phyloP scores from a whole-genome alignment of 2,113 vertebrate species.

The Athene cunicularia region DNA sequence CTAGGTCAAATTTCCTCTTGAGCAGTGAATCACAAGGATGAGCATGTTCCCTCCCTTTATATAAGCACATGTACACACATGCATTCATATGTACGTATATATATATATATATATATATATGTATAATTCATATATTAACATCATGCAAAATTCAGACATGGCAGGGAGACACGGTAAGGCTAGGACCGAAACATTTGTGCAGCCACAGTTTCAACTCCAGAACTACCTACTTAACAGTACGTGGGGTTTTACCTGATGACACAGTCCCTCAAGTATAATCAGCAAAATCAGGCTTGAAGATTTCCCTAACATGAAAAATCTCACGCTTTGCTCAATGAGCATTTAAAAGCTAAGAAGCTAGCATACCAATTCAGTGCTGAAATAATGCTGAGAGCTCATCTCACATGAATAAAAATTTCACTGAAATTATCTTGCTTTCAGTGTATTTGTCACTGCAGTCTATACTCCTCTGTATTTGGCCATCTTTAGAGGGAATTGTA shows the following conservation, averaged over 20 bases:
- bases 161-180: not conserved
- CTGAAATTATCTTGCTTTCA: not conserved
- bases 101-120: too few relatives aligned
- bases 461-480: not conserved
- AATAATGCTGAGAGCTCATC: not conserved
- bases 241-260: not conserved
- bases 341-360: not conserved
- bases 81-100: too few relatives aligned
- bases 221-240: not conserved
- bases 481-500: not conserved
- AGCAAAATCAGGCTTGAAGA: not conserved
- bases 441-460: not conserved
- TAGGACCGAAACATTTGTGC: not conserved
- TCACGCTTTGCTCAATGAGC: not conserved
- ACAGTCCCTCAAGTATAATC: not conserved
- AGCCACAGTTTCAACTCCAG: not conserved
- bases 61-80: rapidly evolving
- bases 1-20: rapidly evolving
- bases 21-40: not conserved
- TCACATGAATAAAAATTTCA: not conserved
- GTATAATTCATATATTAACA: not conserved
- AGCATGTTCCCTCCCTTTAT: not conserved
- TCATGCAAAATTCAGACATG: not conserved
- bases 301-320: not conserved
- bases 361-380: not conserved